A percentile compares a stretch with the other conserved stretches of the same genome.
Evolutionary conservation across 37 sponge, comb jelly and placozoan genomes (phyloP).

Genomic region (Diacarnus erythraeanus): DNA sequence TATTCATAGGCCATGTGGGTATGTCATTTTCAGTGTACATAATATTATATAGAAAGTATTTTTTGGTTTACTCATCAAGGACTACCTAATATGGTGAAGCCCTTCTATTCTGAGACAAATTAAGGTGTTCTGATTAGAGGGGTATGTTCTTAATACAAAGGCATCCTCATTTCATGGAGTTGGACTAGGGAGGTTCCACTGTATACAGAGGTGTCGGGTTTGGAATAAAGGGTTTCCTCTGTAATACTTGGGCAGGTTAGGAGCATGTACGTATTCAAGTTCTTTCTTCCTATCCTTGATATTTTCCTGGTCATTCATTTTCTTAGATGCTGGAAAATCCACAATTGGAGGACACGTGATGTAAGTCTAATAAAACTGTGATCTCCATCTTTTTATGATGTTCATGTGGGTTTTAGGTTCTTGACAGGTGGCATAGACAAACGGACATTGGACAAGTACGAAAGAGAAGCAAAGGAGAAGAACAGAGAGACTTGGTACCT

Average conservation of each 20-base stretch:
- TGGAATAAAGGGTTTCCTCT: too few relatives aligned
- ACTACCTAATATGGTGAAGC: not conserved
- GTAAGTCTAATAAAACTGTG: conserved; percentile 41
- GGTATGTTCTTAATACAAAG: too few relatives aligned
- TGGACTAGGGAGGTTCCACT: too few relatives aligned
- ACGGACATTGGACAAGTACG: conserved; percentile 98
- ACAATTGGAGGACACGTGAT: conserved; percentile 98
- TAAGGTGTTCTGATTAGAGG: too few relatives aligned
- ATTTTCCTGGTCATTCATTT: too few relatives aligned
- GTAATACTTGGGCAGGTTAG: not conserved
- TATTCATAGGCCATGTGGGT: conserved; percentile 99
- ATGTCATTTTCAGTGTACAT: conserved; percentile 3
- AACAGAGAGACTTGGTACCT: conserved; percentile 99
- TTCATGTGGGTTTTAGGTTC: conserved; percentile 44
- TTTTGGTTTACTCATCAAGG: not conserved
- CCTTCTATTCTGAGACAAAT: not conserved
- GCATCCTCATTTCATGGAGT: too few relatives aligned
- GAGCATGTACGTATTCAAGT: too few relatives aligned
- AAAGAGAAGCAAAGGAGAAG: conserved; percentile 97
- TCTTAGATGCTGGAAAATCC: conserved; percentile 96
- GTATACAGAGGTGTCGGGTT: too few relatives aligned
- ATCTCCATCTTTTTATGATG: not conserved
- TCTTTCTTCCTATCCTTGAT: too few relatives aligned
- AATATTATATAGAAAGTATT: not conserved
- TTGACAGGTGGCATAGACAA: conserved; percentile 97